Conservation (phyloP, 2,888 invertebrate genomes). For the Gastrophysa polygoni region DNA sequence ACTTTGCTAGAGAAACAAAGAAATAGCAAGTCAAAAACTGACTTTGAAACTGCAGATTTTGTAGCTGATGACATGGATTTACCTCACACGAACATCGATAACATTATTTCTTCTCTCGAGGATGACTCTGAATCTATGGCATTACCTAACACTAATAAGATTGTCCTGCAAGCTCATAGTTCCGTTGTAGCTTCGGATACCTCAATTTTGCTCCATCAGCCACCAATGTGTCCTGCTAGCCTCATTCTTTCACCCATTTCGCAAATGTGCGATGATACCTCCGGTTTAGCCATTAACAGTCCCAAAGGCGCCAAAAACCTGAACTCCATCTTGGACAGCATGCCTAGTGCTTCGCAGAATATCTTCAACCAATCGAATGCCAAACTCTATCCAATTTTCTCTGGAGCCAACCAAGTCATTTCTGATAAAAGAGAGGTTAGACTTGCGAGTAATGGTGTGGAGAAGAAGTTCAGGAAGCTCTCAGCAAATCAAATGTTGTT, state of each 20-base stretch:
- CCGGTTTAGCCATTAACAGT: conserved; percentile 58
- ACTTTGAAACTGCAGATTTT: conserved; percentile 50
- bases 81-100: conserved; percentile 35
- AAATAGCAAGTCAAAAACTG: conserved; percentile 23
- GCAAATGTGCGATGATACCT: conserved; percentile 61
- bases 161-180: conserved; percentile 40
- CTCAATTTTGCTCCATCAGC: conserved; percentile 43
- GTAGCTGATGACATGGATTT: conserved; percentile 44
- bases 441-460: conserved; percentile 2
- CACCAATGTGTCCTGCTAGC: conserved; percentile 34
- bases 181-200: conserved; percentile 45
- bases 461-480: conserved; percentile 31
- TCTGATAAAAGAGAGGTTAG: conserved; percentile 29
- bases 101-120: conserved; percentile 53
- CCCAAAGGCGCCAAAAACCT: conserved; percentile 56
- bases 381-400: conserved; percentile 61
- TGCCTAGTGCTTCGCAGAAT: conserved; percentile 33
- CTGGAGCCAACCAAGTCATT: conserved; percentile 35
- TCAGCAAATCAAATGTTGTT: conserved; percentile 70
- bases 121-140: conserved; percentile 23
- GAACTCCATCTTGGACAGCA: conserved; percentile 40
- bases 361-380: conserved; percentile 23
- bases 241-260: conserved; percentile 60
- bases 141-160: conserved; percentile 22
- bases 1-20: conserved; percentile 36